Percentiles rank a stretch among this genome's conserved stretches.
Conservation (phyloP, 2,113 vertebrate species). For the Vimba vimba region DNA sequence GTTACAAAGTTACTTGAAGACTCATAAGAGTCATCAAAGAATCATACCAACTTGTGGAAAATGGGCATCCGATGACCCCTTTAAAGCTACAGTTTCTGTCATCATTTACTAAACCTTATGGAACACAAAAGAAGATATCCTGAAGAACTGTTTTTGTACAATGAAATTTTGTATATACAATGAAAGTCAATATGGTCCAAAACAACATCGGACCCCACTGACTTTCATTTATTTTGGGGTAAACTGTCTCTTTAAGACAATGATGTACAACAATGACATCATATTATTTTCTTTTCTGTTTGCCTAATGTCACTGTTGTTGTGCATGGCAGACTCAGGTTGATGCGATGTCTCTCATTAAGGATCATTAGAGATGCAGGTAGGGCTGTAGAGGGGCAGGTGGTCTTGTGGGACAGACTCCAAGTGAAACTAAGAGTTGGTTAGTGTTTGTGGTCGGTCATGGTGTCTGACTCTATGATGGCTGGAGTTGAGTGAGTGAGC, state of each 20-base stretch:
- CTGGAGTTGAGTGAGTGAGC: conserved; percentile 66
- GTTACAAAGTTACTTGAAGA: no score
- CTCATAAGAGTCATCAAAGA: no score
- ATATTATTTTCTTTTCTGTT: not conserved
- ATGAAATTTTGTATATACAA: not conserved
- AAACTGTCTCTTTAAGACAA: not conserved
- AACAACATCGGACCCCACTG: not conserved
- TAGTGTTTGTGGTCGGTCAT: conserved; percentile 65
- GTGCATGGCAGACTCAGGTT: not conserved
- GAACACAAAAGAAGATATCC: not conserved
- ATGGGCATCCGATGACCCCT: no score
- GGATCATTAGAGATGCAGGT: conserved; percentile 56
- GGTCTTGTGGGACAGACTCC: conserved; percentile 40
- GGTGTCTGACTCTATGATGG: conserved; percentile 67
- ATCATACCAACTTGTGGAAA: no score
- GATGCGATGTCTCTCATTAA: conserved; percentile 34
- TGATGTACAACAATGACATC: not conserved
- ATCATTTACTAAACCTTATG: not conserved
- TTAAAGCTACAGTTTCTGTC: no score
- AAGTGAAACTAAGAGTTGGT: conserved; percentile 50
- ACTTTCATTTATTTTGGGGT: not conserved
- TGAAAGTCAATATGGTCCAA: not conserved
- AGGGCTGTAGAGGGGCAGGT: conserved; percentile 52
- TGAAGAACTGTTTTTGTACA: not conserved
- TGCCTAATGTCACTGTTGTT: not conserved